Evolutionary conservation across 1,140 invertebrate species (phyloP).

Genomic region (Lycorma delicatula): DNA sequence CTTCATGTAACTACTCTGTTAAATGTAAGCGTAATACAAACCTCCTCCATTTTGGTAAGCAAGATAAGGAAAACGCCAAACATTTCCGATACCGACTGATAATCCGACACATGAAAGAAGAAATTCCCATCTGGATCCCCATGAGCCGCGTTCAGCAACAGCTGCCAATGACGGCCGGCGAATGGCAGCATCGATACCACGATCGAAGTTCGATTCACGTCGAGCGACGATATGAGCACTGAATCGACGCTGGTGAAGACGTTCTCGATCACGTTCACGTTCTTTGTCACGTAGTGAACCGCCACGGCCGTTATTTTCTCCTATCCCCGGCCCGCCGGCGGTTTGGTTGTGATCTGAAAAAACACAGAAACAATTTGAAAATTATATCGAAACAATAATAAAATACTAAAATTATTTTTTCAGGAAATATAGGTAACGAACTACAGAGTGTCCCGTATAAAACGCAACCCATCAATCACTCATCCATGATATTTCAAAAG

Average conservation of each 20-base stretch:
- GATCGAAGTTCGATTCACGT: slow-evolving; percentile 22
- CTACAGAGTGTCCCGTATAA: too few relatives aligned
- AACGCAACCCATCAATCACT: too few relatives aligned
- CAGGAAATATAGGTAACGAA: too few relatives aligned
- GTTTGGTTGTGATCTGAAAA: neutral
- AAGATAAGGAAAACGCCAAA: slow-evolving; percentile 82
- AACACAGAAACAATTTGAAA: neutral
- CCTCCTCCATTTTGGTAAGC: slow-evolving; percentile 74
- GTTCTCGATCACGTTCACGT: slow-evolving; percentile 4
- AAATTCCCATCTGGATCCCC: slow-evolving; percentile 63
- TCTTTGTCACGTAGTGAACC: slow-evolving; percentile 11
- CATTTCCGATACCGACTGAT: slow-evolving; percentile 76
- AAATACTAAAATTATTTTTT: too few relatives aligned
- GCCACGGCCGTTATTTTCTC: neutral
- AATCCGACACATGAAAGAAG: slow-evolving; percentile 72
- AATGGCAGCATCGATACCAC: slow-evolving; percentile 32
- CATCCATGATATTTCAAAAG: too few relatives aligned
- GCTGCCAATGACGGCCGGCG: slow-evolving; percentile 31
- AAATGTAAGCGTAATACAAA: too few relatives aligned
- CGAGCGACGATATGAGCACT: slow-evolving; percentile 28
- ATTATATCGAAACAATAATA: neutral
- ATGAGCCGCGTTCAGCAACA: slow-evolving; percentile 48
- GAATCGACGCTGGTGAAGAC: slow-evolving; percentile 23
- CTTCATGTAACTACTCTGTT: too few relatives aligned
- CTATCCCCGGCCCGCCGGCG: neutral